Conservation (phyloP, 1,140 invertebrate genomes). For the Oppia nitens region DNA sequence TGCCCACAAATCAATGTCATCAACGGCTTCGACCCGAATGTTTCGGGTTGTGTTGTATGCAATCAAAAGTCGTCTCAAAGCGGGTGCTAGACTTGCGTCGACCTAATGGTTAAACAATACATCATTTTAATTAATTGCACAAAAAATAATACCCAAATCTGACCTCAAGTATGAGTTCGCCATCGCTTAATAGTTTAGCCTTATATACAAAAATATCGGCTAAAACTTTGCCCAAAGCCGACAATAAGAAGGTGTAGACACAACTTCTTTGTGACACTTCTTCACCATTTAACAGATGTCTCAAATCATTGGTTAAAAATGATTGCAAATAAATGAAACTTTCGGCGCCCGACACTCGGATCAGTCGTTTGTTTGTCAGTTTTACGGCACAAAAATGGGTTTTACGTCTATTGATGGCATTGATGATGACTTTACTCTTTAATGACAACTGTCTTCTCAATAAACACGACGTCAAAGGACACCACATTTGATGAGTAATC, state of each 20-base stretch:
- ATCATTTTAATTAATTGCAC: background rate
- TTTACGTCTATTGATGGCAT: background rate
- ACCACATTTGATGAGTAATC: too few species aligned
- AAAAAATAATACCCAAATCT: background rate
- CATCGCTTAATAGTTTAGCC: slow-evolving; percentile 26
- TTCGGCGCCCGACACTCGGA: slow-evolving; percentile 45
- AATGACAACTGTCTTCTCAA: too few species aligned
- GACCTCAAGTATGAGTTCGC: slow-evolving; percentile 6
- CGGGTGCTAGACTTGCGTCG: slow-evolving; percentile 3
- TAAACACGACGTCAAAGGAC: too few species aligned
- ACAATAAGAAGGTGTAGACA: slow-evolving; percentile 64
- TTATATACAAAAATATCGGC: slow-evolving; percentile 71
- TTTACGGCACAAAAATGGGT: slow-evolving; percentile 2
- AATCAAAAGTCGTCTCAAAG: slow-evolving; percentile 5
- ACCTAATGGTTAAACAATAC: slow-evolving; percentile 10
- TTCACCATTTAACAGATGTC: slow-evolving; percentile 34
- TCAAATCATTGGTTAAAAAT: slow-evolving; percentile 71
- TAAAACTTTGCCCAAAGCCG: slow-evolving; percentile 63
- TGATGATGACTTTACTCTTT: too few species aligned
- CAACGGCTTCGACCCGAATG: slow-evolving; percentile 3
- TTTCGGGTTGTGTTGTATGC: slow-evolving; percentile 2
- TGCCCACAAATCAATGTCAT: slow-evolving; percentile 7
- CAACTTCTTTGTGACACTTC: slow-evolving; percentile 25
- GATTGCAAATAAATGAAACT: slow-evolving; percentile 55
- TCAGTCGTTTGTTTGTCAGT: slow-evolving; percentile 32